Percentiles rank a stretch among this genome's conserved stretches.
phyloP scores from a whole-genome alignment of 2,113 vertebrate genomes.

The Narcine bancroftii region DNA sequence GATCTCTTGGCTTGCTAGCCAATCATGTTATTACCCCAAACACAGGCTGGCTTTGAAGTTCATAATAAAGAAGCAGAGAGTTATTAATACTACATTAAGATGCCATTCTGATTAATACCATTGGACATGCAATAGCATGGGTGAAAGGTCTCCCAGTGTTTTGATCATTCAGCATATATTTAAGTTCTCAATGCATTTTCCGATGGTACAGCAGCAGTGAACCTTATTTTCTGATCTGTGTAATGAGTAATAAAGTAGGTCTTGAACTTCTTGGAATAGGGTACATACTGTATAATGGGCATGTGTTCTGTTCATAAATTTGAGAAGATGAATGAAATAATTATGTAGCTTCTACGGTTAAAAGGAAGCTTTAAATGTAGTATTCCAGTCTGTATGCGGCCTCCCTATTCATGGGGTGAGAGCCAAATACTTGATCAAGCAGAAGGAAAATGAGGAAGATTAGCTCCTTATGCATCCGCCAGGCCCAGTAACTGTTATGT shows the following conservation, averaged over 20 bases:
- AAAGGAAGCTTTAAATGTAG: too few species aligned
- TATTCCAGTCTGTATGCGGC: too few species aligned
- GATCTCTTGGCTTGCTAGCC: neutral
- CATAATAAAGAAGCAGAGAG: neutral
- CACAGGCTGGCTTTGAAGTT: neutral
- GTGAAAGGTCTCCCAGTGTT: constrained; percentile 5
- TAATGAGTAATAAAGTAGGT: neutral
- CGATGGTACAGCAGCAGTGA: neutral
- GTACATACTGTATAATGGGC: neutral
- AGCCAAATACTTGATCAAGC: neutral
- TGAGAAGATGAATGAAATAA: neutral
- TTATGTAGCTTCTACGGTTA: neutral
- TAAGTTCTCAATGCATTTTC: neutral
- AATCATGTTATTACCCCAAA: neutral
- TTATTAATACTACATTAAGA: neutral
- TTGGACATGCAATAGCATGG: neutral
- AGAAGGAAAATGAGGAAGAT: neutral
- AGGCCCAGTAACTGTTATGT: too few species aligned
- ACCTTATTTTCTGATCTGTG: neutral
- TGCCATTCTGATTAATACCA: neutral
- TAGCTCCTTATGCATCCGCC: neutral
- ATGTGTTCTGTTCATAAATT: neutral
- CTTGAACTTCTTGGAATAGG: neutral
- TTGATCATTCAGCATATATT: neutral
- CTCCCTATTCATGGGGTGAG: neutral